Conservation (phyloP, 2,113 vertebrate species). For the Protobothrops mucrosquamatus region DNA sequence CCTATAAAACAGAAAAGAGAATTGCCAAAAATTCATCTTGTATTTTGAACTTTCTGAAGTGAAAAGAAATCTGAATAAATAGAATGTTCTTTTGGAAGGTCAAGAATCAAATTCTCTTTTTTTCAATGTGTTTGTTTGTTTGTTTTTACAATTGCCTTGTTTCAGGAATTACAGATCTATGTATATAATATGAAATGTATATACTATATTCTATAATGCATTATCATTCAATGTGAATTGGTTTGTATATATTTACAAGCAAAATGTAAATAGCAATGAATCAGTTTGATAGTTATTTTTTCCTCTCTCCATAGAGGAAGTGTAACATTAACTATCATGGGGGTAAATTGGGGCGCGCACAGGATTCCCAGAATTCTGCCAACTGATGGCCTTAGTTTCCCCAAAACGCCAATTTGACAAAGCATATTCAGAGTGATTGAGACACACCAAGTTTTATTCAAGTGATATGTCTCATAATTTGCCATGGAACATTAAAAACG, state of each 20-base stretch:
- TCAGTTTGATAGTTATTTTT: not conserved
- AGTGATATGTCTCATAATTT: not conserved
- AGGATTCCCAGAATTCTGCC: no score
- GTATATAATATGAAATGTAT: not conserved
- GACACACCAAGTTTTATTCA: not conserved
- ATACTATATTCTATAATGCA: not conserved
- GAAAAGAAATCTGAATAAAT: conserved; percentile 1
- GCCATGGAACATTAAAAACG: not conserved
- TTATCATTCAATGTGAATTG: not conserved
- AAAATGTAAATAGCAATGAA: not conserved
- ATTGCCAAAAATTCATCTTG: not conserved
- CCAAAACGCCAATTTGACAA: not conserved
- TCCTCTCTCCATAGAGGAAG: not conserved
- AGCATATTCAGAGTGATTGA: not conserved
- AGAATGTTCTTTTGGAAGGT: not conserved
- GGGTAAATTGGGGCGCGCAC: not conserved
- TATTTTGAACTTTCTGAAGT: not conserved
- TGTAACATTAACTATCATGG: not conserved
- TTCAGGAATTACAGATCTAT: not conserved
- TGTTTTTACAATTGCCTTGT: not conserved
- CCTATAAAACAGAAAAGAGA: not conserved
- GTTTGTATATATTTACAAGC: not conserved
- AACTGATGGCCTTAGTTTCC: not conserved
- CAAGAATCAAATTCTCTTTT: not conserved
- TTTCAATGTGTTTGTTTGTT: not conserved